These are phyloP conservation scores for Suncus etruscus DNA, from an alignment of 2,113 vertebrate genomes.

Conservation along the genomic window DNA sequence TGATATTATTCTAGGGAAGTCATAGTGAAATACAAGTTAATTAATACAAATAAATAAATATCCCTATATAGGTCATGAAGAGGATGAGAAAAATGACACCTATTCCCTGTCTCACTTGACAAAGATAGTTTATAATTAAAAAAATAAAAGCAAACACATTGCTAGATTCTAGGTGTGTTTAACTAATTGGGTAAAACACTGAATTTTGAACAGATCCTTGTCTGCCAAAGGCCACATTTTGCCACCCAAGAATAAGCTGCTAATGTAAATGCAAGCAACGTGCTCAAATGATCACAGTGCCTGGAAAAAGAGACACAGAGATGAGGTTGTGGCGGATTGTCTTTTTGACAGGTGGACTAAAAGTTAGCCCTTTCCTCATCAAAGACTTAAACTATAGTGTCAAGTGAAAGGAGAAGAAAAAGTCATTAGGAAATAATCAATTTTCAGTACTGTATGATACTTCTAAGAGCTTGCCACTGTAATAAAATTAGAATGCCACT, in stretches of 20 bases:
- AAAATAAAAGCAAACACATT: neutral
- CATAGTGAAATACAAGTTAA: slow-evolving; percentile 45
- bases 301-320: slow-evolving; percentile 52
- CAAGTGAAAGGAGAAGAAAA: slow-evolving; percentile 59
- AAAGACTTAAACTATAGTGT: slow-evolving; percentile 74
- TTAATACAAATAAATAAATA: slow-evolving; percentile 60
- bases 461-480: slow-evolving; percentile 80
- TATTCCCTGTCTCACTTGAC: slow-evolving; percentile 54
- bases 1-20: slow-evolving; percentile 20
- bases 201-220: slow-evolving; percentile 74
- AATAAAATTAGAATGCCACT: slow-evolving; percentile 87
- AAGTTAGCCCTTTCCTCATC: slow-evolving; percentile 22
- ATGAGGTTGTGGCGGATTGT: fast-evolving
- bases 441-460: slow-evolving; percentile 85
- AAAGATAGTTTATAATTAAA: slow-evolving; percentile 30
- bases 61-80: slow-evolving; percentile 62
- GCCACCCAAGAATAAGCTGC: slow-evolving; percentile 62
- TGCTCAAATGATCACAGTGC: neutral
- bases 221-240: slow-evolving; percentile 60
- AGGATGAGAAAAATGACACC: slow-evolving; percentile 68
- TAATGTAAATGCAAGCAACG: slow-evolving; percentile 42
- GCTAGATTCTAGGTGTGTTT: slow-evolving; percentile 66
- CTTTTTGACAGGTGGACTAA: neutral
- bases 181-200: slow-evolving; percentile 76
- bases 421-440: slow-evolving; percentile 81